These are phyloP conservation scores for Dreissena polymorpha DNA, from an alignment of 1,140 invertebrate genomes.

Conservation along the genomic window DNA sequence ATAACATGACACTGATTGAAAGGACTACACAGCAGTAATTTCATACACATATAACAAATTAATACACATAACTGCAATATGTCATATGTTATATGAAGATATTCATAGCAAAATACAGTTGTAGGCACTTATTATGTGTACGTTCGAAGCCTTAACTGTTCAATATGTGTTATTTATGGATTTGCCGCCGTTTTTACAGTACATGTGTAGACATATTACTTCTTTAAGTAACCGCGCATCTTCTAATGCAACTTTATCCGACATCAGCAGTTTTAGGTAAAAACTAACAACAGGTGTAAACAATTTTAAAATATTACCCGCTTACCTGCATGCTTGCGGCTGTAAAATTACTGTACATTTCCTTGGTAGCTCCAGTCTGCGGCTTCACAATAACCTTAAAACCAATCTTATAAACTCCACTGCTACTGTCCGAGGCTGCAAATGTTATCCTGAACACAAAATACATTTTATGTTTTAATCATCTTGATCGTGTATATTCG, in stretches of 20 bases:
- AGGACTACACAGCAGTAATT: not conserved
- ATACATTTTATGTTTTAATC: not conserved
- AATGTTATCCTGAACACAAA: slow-evolving; percentile 11
- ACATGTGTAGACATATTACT: not conserved
- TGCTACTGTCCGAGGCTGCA: slow-evolving; percentile 13
- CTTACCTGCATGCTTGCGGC: not conserved
- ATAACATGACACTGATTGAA: not conserved
- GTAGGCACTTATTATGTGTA: no score
- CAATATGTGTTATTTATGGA: not conserved
- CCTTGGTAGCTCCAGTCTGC: not conserved
- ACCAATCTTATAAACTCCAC: slow-evolving; percentile 34
- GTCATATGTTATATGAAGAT: not conserved
- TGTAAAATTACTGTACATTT: slow-evolving; percentile 20
- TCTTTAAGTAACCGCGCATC: not conserved
- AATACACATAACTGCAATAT: not conserved
- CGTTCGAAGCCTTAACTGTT: not conserved
- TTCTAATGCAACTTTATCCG: not conserved
- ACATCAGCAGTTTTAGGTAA: not conserved
- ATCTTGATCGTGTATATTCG: not conserved
- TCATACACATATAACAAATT: not conserved
- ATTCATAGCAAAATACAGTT: no score
- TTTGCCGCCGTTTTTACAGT: not conserved
- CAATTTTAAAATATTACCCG: not conserved
- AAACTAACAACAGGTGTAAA: not conserved
- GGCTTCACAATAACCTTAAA: slow-evolving; percentile 14